phyloP scores from a whole-genome alignment of 2,797 vertebrate genomes.

The Sparus aurata region DNA sequence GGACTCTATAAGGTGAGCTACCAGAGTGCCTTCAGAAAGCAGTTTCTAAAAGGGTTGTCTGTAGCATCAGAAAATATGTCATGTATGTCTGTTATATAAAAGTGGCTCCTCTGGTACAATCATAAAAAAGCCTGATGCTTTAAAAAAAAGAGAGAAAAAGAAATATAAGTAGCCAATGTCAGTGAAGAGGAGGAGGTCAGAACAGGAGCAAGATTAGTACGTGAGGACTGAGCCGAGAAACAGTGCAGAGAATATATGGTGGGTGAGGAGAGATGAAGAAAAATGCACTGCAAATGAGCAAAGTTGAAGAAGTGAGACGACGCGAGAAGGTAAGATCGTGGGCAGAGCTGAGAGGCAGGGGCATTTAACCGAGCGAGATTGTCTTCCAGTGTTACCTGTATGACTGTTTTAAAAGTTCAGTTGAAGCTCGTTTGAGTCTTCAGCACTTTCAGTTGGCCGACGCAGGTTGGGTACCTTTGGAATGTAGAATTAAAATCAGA shows the following conservation, averaged over 20 bases:
- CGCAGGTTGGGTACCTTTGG: background rate
- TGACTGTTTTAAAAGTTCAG: conserved; percentile 24
- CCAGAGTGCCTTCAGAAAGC: background rate
- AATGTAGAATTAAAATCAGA: background rate
- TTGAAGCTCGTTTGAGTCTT: background rate
- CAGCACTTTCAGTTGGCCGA: background rate
- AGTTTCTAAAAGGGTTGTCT: background rate
- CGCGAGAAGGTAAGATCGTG: conserved; percentile 22
- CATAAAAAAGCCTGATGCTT: background rate
- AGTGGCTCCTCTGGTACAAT: background rate
- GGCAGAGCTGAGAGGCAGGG: background rate
- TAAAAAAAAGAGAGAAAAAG: background rate
- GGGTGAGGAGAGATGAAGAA: conserved; percentile 18
- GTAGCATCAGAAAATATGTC: background rate
- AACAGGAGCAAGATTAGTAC: background rate
- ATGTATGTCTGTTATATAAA: conserved; percentile 4
- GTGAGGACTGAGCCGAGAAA: conserved; percentile 9
- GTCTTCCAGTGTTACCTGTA: background rate
- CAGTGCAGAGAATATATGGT: background rate
- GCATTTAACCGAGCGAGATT: conserved; percentile 7
- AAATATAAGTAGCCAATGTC: background rate
- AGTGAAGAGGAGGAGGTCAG: conserved; percentile 9
- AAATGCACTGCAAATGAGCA: conserved; percentile 31
- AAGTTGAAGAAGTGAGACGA: conserved; percentile 30
- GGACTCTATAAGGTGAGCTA: too few relatives aligned